Percentiles rank a stretch among this genome's conserved stretches.
Evolutionary conservation across 2,888 invertebrate genomes (phyloP).

Genomic region (Hydriomena furcata): DNA sequence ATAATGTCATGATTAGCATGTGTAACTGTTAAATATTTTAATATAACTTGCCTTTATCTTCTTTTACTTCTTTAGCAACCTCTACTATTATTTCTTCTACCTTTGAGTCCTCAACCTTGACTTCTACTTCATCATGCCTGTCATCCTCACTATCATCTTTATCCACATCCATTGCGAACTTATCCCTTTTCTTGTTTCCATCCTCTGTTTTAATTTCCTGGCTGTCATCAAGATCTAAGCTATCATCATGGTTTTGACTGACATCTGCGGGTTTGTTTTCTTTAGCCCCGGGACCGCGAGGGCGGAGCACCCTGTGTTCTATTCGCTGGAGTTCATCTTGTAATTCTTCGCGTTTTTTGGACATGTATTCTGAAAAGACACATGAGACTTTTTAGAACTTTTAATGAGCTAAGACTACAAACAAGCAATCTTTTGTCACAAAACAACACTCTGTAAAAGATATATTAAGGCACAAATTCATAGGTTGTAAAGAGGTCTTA

Average conservation of each 20-base stretch:
- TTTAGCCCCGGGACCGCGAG: conserved; percentile 55
- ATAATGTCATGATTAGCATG: no score
- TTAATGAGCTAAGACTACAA: no score
- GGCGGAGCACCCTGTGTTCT: conserved; percentile 78
- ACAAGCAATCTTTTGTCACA: no score
- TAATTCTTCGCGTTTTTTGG: conserved; percentile 84
- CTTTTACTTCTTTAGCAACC: conserved; percentile 26
- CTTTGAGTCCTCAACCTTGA: conserved; percentile 21
- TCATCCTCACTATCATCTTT: conserved; percentile 78
- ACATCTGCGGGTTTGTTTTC: conserved; percentile 56
- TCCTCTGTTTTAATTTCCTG: conserved; percentile 25
- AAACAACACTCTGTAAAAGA: no score
- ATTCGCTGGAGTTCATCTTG: conserved; percentile 86
- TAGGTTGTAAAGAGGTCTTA: no score
- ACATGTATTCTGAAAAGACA: conserved; percentile 81
- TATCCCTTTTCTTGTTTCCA: conserved; percentile 56
- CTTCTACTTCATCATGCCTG: conserved; percentile 47
- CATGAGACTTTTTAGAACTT: no score
- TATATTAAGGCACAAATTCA: no score
- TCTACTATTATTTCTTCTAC: conserved; percentile 9
- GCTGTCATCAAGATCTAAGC: conserved; percentile 43
- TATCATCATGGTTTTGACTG: conserved; percentile 42
- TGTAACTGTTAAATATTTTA: no score
- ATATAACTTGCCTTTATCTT: conserved; percentile 18
- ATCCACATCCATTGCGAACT: conserved; percentile 72